Conservation (phyloP, 2,797 vertebrate genomes). For the Prunella strophiata region DNA sequence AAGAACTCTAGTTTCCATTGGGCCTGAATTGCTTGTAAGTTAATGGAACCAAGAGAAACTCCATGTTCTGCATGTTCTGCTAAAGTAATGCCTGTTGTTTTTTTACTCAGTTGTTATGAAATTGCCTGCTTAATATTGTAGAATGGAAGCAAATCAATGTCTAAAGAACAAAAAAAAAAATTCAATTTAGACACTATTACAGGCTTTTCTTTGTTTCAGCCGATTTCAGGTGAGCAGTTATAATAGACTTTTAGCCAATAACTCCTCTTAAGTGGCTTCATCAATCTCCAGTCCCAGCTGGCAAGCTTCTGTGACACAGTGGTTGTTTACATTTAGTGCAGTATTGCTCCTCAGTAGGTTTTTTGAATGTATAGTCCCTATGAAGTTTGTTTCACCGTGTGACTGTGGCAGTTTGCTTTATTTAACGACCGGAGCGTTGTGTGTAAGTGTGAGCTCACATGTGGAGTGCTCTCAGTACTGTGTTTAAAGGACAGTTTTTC, state of each 20-base stretch:
- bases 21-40: conserved; percentile 72
- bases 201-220: conserved; percentile 70
- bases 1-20: conserved; percentile 70
- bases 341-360: conserved; percentile 39
- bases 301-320: conserved; percentile 67
- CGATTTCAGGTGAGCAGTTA: conserved; percentile 84
- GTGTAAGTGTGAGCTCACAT: conserved; percentile 22
- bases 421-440: not conserved
- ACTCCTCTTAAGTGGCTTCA: conserved; percentile 35
- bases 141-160: conserved; percentile 71
- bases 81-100: conserved; percentile 77
- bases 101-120: conserved; percentile 75
- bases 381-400: conserved; percentile 32
- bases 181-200: conserved; percentile 39
- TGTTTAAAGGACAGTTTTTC: conserved; percentile 68
- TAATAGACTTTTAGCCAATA: conserved; percentile 46
- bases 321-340: conserved; percentile 59
- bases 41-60: conserved; percentile 79
- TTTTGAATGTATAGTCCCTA: conserved; percentile 38
- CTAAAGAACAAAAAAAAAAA: conserved; percentile 58
- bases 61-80: conserved; percentile 82
- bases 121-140: conserved; percentile 78
- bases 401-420: conserved; percentile 65
- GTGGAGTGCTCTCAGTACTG: conserved; percentile 38
- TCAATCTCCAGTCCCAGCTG: conserved; percentile 41